Percentiles rank a stretch among this genome's conserved stretches.
Conservation (phyloP, 2,113 vertebrate genomes). For the Neoarius graeffei region DNA sequence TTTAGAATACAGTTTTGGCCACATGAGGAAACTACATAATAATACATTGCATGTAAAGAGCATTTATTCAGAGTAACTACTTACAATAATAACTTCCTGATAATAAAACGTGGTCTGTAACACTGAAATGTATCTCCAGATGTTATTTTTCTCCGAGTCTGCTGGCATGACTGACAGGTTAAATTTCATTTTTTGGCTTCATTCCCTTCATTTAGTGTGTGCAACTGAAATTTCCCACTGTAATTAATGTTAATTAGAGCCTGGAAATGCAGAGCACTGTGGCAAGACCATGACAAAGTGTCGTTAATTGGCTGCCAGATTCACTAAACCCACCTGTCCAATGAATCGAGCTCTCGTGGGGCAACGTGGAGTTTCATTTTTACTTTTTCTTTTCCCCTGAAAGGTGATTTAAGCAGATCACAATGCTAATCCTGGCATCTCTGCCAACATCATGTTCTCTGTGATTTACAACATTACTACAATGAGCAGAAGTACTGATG, state of each 20-base stretch:
- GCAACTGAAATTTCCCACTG: constrained; percentile 73
- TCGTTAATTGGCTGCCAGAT: constrained; percentile 79
- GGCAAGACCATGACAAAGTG: constrained; percentile 77
- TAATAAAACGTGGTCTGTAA: background rate
- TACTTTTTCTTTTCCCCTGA: background rate
- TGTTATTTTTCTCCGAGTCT: constrained; percentile 15
- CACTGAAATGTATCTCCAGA: background rate
- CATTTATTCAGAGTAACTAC: background rate
- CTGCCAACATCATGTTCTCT: background rate
- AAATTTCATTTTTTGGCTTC: constrained; percentile 55
- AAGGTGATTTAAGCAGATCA: constrained; percentile 27
- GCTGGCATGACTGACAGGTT: constrained; percentile 54
- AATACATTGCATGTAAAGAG: background rate
- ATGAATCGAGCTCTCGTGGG: constrained; percentile 64
- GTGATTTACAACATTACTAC: constrained; percentile 6
- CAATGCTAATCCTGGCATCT: background rate
- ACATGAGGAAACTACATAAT: background rate
- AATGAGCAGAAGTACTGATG: background rate
- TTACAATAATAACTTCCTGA: background rate
- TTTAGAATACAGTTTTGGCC: background rate
- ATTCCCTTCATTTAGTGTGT: constrained; percentile 59
- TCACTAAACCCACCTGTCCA: constrained; percentile 77
- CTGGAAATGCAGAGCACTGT: constrained; percentile 74
- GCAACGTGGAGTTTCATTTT: constrained; percentile 36
- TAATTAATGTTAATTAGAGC: constrained; percentile 79